phyloP scores from a whole-genome alignment of 2,797 vertebrate genomes.

The Scleropages formosus region DNA sequence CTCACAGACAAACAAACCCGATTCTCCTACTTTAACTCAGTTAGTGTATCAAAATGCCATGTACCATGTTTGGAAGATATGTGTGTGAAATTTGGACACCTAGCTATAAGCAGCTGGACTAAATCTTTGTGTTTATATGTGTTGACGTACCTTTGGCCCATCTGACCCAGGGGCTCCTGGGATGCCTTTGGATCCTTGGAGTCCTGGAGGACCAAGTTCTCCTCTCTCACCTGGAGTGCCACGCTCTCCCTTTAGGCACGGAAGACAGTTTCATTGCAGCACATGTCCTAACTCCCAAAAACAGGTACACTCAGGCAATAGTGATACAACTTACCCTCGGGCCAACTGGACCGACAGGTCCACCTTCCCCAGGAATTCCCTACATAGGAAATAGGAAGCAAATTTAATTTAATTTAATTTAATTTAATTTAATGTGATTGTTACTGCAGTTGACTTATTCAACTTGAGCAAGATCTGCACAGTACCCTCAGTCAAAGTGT shows the following conservation, averaged over 20 bases:
- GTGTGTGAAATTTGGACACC: no score
- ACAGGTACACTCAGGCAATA: conserved; percentile 11
- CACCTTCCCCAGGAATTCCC: conserved; percentile 96
- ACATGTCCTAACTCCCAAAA: background rate
- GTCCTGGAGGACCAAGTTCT: conserved; percentile 80
- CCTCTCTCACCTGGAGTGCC: conserved; percentile 96
- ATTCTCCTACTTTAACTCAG: no score
- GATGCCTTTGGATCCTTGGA: conserved; percentile 90
- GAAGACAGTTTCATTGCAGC: background rate
- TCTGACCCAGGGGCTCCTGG: conserved; percentile 92
- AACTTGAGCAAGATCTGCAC: background rate
- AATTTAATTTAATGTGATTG: no score
- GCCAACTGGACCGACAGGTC: conserved; percentile 84
- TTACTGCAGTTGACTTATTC: background rate
- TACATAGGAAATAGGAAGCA: conserved; percentile 53
- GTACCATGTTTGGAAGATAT: no score
- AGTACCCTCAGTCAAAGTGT: no score
- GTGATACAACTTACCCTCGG: conserved; percentile 77
- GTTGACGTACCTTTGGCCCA: conserved; percentile 85
- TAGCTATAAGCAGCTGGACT: background rate
- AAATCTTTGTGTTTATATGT: background rate
- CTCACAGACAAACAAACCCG: no score
- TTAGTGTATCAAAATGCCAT: no score
- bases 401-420: conserved; percentile 16
- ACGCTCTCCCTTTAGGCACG: conserved; percentile 82